These are phyloP conservation scores for Eristalis tenax DNA, from an alignment of 2,888 invertebrate species.

Conservation along the genomic window DNA sequence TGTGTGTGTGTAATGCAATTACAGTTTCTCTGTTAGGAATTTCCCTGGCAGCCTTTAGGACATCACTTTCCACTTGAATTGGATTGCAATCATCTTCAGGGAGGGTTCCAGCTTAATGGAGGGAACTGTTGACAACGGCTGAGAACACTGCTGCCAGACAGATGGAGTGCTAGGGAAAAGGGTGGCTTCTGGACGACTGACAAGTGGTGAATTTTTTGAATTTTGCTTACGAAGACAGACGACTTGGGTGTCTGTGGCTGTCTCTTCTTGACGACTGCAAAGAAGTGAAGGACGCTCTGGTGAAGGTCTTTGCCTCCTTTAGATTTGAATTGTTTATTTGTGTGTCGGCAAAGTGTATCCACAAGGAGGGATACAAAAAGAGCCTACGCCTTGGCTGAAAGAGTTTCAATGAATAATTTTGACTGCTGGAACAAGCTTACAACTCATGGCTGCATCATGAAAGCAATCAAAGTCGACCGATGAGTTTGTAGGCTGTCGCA, in stretches of 20 bases:
- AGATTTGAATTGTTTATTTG: neutral
- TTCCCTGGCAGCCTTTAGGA: neutral
- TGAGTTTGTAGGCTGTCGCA: too few species aligned
- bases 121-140: neutral
- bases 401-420: too few species aligned
- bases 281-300: neutral
- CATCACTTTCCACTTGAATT: conserved; percentile 7
- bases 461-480: too few species aligned
- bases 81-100: conserved; percentile 31
- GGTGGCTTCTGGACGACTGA: neutral
- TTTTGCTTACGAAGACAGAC: neutral
- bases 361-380: neutral
- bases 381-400: too few species aligned
- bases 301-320: neutral
- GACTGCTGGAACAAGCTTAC: too few species aligned
- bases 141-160: neutral
- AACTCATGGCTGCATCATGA: too few species aligned
- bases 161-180: neutral
- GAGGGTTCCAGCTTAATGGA: conserved; percentile 4
- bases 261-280: neutral
- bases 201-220: neutral
- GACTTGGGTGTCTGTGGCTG: neutral
- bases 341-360: neutral
- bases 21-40: conserved; percentile 12
- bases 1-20: conserved; percentile 58